Percentiles rank a stretch among this genome's conserved stretches.
phyloP scores from a whole-genome alignment of 2,888 invertebrate species.

The Megalurothrips usitatus region DNA sequence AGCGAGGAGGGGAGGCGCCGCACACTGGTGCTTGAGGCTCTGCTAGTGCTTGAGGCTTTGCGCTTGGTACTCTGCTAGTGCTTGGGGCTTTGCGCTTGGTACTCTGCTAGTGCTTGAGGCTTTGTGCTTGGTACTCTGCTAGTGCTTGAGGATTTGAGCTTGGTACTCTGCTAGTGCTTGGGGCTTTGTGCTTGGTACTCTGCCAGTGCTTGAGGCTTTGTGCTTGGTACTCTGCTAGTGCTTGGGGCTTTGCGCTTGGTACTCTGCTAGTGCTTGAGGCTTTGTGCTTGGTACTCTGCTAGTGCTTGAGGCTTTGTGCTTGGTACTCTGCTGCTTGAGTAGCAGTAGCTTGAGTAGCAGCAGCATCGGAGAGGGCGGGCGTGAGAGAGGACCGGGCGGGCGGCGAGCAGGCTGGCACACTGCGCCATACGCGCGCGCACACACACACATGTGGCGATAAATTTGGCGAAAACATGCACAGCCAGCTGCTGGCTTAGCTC shows the following conservation, averaged over 20 bases:
- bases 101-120: too few species aligned
- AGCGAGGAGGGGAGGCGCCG: neutral
- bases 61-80: neutral
- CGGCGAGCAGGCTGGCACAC: too few species aligned
- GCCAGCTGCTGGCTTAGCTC: neutral
- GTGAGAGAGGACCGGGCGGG: too few species aligned
- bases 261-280: too few species aligned
- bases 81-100: neutral
- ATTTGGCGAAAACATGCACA: conserved; percentile 7
- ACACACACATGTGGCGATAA: neutral
- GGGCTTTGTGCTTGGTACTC: neutral
- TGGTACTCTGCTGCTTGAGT: too few species aligned
- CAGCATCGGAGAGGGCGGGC: too few species aligned
- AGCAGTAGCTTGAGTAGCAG: too few species aligned
- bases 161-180: too few species aligned
- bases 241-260: neutral
- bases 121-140: too few species aligned
- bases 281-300: too few species aligned
- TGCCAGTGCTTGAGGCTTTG: neutral
- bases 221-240: neutral
- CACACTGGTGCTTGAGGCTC: neutral
- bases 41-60: neutral
- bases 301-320: neutral
- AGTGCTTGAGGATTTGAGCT: neutral
- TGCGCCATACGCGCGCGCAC: too few species aligned